Evolutionary conservation across 2,888 invertebrate genomes (phyloP).

Genomic region (Norana najaformis): DNA sequence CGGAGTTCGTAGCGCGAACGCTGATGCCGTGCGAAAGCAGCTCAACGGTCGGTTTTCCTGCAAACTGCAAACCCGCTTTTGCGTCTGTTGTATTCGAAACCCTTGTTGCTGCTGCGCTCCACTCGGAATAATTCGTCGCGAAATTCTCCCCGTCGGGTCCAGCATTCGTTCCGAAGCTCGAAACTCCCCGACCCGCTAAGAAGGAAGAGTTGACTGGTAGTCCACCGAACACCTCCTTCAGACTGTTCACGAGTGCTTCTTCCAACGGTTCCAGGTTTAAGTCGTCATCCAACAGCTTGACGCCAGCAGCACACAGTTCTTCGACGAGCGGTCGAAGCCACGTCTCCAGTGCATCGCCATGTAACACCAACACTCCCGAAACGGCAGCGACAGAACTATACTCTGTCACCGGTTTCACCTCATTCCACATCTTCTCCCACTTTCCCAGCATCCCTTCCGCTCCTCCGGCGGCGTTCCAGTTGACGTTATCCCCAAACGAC

Average conservation of each 20-base stretch:
- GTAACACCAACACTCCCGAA: neutral
- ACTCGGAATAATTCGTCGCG: neutral
- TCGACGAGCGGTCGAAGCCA: neutral
- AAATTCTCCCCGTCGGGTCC: neutral
- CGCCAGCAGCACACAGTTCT: neutral
- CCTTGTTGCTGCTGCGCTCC: too few relatives aligned
- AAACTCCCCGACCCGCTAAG: neutral
- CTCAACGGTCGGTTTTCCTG: neutral
- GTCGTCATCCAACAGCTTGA: neutral
- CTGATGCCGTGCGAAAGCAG: neutral
- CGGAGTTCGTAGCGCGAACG: neutral
- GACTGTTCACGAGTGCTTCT: neutral
- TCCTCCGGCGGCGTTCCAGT: neutral
- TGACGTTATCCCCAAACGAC: neutral
- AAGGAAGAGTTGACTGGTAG: neutral
- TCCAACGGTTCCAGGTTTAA: neutral
- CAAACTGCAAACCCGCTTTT: neutral
- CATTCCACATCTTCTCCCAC: constrained; percentile 8
- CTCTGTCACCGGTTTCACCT: neutral
- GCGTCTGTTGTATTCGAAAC: neutral
- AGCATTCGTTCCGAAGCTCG: neutral
- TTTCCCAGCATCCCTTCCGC: neutral
- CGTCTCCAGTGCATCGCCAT: neutral
- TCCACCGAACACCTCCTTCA: neutral
- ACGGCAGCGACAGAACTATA: neutral